Base-by-base conservation (phyloP, 2,888 invertebrate species). In the Drosophila fungiperda region DNA sequence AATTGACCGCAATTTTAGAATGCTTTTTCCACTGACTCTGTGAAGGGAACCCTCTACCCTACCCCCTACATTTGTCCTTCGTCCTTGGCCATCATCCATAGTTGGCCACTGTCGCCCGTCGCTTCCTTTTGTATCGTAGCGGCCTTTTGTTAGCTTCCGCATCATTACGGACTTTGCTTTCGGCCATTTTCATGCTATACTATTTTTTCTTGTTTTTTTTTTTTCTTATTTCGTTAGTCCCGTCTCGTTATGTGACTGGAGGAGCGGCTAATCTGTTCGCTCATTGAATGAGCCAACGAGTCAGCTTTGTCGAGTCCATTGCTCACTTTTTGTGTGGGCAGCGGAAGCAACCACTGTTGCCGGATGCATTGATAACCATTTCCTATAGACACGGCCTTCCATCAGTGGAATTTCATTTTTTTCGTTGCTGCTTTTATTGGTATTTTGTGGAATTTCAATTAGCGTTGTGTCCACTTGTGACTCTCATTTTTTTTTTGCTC, bases 291-390 rank as follows among this genome's bases (percentile, higher is more conserved):
- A 52, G 53, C 58, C 53, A 62, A 75, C 62, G 71, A 65, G 65
- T 54, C 60, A 36, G 57, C 58, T 62, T 63, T 32, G 71, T 67
- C 32, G 40, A 74, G 63, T 66, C 26, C 49, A 40, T 63, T 36
- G 61, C 35, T 52, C 48, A 63, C 49, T 53, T 33, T 36, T 32
- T 20, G 55, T n/a, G 53, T 20, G 50, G 36, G 59, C 67, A 77
- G 79, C 80, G 83, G 88, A 82, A 78, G 83, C 71, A 20, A 53
- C 70, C 73, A 63, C 65, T 66, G 89, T 76, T 87, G 90, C 83
- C 88, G 90, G 90, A 82, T 88, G 88, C 86, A 86, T 87, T 83
- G 85, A 82, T 87, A 89, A 78, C 90, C 90, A 89, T 80, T 89
- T 84, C 75, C 78, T 63, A 68, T 66, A 67, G 65, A 55, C 65